A percentile compares a stretch with the other conserved stretches of the same genome.
Evolutionary conservation across 2,113 vertebrate species (phyloP).

Genomic region (Calidris pygmaea): DNA sequence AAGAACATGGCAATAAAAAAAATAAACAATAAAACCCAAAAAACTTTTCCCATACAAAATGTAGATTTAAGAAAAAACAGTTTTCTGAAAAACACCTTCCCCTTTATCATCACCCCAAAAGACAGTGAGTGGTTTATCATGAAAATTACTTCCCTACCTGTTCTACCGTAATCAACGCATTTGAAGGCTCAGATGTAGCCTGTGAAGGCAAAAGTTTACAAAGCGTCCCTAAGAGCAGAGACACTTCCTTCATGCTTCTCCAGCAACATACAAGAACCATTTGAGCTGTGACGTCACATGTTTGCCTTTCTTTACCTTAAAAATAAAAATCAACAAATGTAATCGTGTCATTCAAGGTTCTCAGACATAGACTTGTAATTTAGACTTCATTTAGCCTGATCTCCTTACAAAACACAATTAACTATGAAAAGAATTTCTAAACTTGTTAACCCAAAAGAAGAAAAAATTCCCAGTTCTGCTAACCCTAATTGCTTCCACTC

Average conservation of each 20-base stretch:
- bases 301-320: constrained; percentile 68
- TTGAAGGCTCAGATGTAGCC: constrained; percentile 2
- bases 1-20: not conserved
- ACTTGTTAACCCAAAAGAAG: not conserved
- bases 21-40: not conserved
- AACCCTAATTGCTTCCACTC: not conserved
- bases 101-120: not conserved
- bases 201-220: constrained; percentile 86
- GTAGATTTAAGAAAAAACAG: not conserved
- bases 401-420: not conserved
- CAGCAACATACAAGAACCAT: constrained; percentile 97
- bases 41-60: not conserved
- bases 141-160: constrained; percentile 79
- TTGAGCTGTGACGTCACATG: constrained; percentile 90
- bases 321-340: not conserved
- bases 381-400: not conserved
- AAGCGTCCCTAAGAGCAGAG: constrained; percentile 88
- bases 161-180: constrained; percentile 80
- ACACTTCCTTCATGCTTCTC: constrained; percentile 97
- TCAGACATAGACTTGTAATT: not conserved
- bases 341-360: not conserved
- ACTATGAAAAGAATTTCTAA: not conserved
- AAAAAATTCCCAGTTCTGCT: not conserved
- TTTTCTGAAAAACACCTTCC: not conserved
- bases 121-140: not conserved